These are phyloP conservation scores for Pseudochirops cupreus DNA, from an alignment of 2,797 vertebrate species.

Conservation along the genomic window DNA sequence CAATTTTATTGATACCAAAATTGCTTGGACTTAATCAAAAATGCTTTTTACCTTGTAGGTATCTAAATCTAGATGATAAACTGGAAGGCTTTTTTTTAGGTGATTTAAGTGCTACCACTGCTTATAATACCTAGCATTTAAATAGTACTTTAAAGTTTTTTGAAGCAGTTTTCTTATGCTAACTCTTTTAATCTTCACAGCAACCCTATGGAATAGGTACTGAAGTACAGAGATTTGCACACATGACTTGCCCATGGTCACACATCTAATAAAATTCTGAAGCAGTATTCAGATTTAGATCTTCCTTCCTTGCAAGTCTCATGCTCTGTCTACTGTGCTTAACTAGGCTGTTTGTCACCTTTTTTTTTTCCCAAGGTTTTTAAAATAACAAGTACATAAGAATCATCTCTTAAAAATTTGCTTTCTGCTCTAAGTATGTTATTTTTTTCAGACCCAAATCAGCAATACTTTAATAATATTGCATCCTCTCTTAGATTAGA, in stretches of 20 bases:
- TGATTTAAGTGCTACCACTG: neutral
- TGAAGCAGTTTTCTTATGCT: neutral
- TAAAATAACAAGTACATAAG: neutral
- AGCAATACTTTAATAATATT: slow-evolving; percentile 25
- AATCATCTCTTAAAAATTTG: slow-evolving; percentile 34
- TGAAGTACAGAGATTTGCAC: neutral
- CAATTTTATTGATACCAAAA: neutral
- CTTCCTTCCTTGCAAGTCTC: neutral
- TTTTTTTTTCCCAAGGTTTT: neutral
- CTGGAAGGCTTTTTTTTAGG: slow-evolving; percentile 28
- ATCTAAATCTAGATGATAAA: slow-evolving; percentile 22
- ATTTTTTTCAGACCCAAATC: slow-evolving; percentile 15
- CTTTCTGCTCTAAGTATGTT: slow-evolving; percentile 23
- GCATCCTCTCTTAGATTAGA: slow-evolving; percentile 88
- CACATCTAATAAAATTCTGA: neutral
- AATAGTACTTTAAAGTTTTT: neutral
- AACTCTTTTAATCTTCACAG: neutral
- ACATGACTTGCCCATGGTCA: neutral
- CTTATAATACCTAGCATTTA: neutral
- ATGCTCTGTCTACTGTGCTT: neutral
- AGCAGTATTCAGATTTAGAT: neutral
- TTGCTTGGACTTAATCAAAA: neutral
- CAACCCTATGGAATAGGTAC: neutral
- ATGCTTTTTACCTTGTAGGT: neutral
- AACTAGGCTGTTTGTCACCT: neutral